Evolutionary conservation across 2,797 vertebrate species (phyloP), one percentile per base, ranked within the genome.

Genomic region (Cephalopachus bancanus): DNA sequence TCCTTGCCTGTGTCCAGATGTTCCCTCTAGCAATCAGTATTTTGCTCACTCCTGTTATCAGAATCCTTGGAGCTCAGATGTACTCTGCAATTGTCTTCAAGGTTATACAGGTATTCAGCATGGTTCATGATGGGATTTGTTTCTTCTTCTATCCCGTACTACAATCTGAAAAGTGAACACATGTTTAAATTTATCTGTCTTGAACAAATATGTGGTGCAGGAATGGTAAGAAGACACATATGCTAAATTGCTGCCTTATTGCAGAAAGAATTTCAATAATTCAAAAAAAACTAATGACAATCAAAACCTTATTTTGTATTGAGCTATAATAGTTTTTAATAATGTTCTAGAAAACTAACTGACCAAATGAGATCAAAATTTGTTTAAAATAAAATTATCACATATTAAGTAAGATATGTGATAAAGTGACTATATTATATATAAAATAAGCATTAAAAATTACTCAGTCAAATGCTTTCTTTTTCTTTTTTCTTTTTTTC

Each of bases 1-100:
- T 84, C 99, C 99, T 8, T 99, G 99, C 95, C 97, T 97, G 72
- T 99, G 99, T 97, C 99, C 99, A 24, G 99, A 98, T 10, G 3
- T 97, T 72, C 97, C 98, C 96, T 98, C 96, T 33, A 99, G 99
- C 44, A 98, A 98, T 26, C 98, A 94, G 1, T 99, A 99, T 98
- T 99, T 99, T 78, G 99, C 99, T 83, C 97, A 3, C 93, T 99
- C 98, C 89, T 99, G 99, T 96, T 98, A 97, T 91, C 98, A 98
- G n/a, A 98, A 99, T 91, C 98, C 98, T 81, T 97, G 98, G 91
- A 98, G 98, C 97, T 94, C 97, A 94, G 97, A 98, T 49, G 53
- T 98, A 55, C 97, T 97, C 97, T 99, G 99, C 97, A 97, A 91
- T 88, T 99, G 99, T 98, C 96, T 98, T 20, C 20, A 97, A 24